Percentiles rank a stretch among this genome's conserved stretches.
Evolutionary conservation across 1,140 invertebrate genomes (phyloP).

Genomic region (Meloidogyne exigua): DNA sequence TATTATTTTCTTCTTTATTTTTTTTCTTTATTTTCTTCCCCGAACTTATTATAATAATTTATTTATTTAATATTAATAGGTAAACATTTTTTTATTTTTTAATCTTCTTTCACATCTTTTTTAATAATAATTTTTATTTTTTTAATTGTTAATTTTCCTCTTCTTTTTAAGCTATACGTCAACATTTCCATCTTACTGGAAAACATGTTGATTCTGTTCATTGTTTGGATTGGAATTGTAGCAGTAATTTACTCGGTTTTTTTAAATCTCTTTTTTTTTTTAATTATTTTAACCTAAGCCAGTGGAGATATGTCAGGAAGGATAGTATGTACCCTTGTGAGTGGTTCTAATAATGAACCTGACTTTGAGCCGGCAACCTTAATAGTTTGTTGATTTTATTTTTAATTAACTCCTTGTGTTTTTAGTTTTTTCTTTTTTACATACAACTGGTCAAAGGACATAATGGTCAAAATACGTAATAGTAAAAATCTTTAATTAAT

Average conservation of each 20-base stretch:
- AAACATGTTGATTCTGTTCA: constrained; percentile 30
- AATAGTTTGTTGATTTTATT: neutral
- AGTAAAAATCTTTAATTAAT: no score
- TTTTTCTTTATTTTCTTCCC: no score
- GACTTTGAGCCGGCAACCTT: neutral
- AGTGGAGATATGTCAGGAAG: constrained; percentile 39
- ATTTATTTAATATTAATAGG: no score
- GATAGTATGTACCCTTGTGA: constrained; percentile 17
- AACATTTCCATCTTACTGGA: neutral
- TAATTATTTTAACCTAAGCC: constrained; percentile 3
- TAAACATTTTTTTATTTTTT: no score
- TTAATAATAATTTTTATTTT: no score
- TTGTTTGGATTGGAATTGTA: constrained; percentile 27
- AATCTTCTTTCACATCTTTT: no score
- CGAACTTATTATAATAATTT: no score
- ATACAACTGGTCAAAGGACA: no score
- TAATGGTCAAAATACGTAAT: no score
- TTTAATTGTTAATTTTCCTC: no score
- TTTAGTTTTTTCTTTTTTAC: neutral
- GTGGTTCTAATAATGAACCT: no score
- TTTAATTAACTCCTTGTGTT: neutral
- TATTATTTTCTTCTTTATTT: no score
- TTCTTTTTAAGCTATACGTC: neutral
- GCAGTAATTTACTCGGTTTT: constrained; percentile 16
- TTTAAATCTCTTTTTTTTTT: neutral